Conservation (phyloP, 2,797 vertebrate species). For the Pipistrellus kuhlii region DNA sequence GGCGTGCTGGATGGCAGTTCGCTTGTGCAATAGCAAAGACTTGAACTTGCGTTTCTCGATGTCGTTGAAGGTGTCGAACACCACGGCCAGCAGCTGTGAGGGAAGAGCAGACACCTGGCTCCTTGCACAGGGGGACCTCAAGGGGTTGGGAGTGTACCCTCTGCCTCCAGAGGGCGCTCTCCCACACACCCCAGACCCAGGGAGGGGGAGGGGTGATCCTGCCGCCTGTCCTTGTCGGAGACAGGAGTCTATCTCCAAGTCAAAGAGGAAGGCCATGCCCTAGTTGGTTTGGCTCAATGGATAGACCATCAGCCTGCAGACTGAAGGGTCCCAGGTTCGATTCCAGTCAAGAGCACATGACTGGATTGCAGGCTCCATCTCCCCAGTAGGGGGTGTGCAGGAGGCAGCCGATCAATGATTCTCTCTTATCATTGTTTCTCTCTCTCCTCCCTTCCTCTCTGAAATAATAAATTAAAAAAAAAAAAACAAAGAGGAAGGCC, state of each 20-base stretch:
- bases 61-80: constrained; percentile 98
- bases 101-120: not conserved
- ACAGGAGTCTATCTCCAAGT: not conserved
- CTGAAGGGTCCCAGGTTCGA: no score
- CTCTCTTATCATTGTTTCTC: no score
- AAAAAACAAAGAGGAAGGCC: not conserved
- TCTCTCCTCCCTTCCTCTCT: no score
- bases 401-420: no score
- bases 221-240: rapidly evolving
- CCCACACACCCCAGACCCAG: not conserved
- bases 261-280: not conserved
- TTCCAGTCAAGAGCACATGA: no score
- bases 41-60: constrained; percentile 99
- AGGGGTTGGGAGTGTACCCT: not conserved
- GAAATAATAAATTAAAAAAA: no score
- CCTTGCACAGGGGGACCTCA: rapidly evolving
- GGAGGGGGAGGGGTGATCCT: not conserved
- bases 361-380: no score
- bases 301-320: no score
- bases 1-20: constrained; percentile 94
- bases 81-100: constrained; percentile 95
- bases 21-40: constrained; percentile 96
- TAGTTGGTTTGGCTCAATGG: no score
- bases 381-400: no score
- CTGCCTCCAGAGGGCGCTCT: not conserved